A percentile compares a stretch with the other conserved stretches of the same genome.
Conservation (phyloP, 2,888 invertebrate genomes). For the Holacanthella duospinosa region DNA sequence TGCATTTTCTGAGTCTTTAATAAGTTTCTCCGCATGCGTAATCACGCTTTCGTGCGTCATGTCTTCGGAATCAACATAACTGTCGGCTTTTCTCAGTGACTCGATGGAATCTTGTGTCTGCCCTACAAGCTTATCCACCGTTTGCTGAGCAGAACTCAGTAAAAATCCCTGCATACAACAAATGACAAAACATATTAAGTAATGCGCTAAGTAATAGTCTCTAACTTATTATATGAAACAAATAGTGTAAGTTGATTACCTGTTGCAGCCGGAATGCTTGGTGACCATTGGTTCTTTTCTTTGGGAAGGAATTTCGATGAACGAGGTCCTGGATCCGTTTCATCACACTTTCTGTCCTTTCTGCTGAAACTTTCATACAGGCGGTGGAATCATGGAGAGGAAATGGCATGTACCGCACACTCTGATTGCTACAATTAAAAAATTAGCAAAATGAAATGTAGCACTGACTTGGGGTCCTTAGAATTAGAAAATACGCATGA, state of each 20-base stretch:
- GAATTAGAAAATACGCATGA: too few relatives aligned
- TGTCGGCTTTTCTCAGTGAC: conserved; percentile 45
- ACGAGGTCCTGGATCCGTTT: conserved; percentile 60
- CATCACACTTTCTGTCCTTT: conserved; percentile 74
- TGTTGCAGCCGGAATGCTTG: conserved; percentile 54
- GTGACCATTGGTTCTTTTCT: conserved; percentile 51
- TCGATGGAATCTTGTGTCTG: conserved; percentile 70
- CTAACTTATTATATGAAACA: neutral
- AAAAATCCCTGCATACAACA: conserved; percentile 59
- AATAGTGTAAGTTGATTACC: conserved; percentile 33
- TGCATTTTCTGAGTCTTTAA: conserved; percentile 69
- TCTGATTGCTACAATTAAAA: conserved; percentile 56
- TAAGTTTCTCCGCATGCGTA: conserved; percentile 54
- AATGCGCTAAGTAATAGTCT: neutral
- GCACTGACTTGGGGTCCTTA: too few relatives aligned
- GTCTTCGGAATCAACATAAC: conserved; percentile 46
- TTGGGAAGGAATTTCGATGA: conserved; percentile 55
- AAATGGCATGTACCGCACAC: conserved; percentile 81
- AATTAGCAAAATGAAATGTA: neutral
- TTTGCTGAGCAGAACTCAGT: conserved; percentile 67
- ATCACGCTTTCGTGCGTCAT: conserved; percentile 49
- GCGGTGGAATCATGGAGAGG: conserved; percentile 81
- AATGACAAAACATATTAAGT: neutral
- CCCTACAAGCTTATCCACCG: conserved; percentile 61
- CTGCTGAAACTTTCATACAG: conserved; percentile 76